Conservation (phyloP, 2,797 vertebrate genomes). For the Poliocrania exsul region DNA sequence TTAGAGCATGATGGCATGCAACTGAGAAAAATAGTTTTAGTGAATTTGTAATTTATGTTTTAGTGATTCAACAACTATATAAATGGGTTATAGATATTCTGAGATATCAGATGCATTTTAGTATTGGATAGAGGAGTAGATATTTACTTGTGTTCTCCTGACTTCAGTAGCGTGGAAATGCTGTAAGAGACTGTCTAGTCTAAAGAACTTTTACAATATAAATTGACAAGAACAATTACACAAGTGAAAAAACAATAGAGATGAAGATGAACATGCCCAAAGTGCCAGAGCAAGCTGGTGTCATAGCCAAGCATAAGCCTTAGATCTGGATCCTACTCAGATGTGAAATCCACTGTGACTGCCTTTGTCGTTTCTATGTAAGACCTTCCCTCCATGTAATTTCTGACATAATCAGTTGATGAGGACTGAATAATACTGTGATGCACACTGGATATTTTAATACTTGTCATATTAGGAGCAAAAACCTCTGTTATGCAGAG, state of each 20-base stretch:
- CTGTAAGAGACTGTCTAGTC: background rate
- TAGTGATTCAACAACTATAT: background rate
- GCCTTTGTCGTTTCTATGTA: background rate
- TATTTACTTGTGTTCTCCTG: background rate
- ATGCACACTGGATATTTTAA: background rate
- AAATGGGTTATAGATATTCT: background rate
- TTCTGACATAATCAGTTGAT: background rate
- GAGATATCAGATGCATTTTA: background rate
- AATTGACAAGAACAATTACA: background rate
- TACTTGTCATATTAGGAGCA: background rate
- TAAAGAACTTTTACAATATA: background rate
- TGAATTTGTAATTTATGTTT: background rate
- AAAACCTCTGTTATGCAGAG: background rate
- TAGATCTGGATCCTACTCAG: background rate
- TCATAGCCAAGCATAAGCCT: background rate
- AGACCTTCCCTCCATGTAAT: background rate
- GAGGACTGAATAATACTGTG: background rate
- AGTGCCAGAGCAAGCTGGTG: background rate
- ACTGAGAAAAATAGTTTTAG: background rate
- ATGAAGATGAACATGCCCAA: background rate
- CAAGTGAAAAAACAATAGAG: background rate
- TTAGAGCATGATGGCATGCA: background rate
- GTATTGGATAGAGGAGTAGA: background rate
- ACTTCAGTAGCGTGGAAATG: background rate
- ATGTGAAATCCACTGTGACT: background rate